phyloP scores from a whole-genome alignment of 2,888 invertebrate genomes.

The Lacanobia oleracea region DNA sequence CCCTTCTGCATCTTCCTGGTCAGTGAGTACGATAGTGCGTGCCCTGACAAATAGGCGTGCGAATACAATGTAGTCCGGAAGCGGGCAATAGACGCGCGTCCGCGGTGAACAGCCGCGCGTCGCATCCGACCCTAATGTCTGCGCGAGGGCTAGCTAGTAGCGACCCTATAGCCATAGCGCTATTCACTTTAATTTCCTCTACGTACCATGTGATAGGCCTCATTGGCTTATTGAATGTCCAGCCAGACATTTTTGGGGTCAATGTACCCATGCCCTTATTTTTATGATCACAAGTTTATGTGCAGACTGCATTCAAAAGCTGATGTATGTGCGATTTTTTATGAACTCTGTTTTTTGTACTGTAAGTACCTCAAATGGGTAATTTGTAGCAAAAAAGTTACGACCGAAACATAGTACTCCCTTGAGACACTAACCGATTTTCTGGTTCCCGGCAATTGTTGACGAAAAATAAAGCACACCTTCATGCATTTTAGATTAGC shows the following conservation, averaged over 20 bases:
- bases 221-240: constrained; percentile 20
- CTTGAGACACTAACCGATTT: background rate
- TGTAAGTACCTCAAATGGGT: too few relatives aligned
- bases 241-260: constrained; percentile 20
- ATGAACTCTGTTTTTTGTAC: background rate
- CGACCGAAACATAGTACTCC: background rate
- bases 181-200: constrained; percentile 52
- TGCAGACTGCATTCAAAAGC: constrained; percentile 20
- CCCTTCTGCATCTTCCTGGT: background rate
- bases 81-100: constrained; percentile 60
- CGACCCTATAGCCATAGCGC: constrained; percentile 14
- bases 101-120: constrained; percentile 43
- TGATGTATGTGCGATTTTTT: background rate
- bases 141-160: constrained; percentile 12
- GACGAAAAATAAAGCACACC: constrained; percentile 2
- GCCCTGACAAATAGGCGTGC: constrained; percentile 50
- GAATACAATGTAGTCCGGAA: constrained; percentile 56
- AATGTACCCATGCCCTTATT: constrained; percentile 26
- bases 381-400: background rate
- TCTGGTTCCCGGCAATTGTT: background rate
- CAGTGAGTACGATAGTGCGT: constrained; percentile 14
- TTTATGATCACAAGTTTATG: constrained; percentile 1
- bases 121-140: constrained; percentile 10
- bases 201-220: constrained; percentile 39
- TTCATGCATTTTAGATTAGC: background rate